Conservation (phyloP, 2,113 vertebrate genomes). For the Apteryx mantelli region DNA sequence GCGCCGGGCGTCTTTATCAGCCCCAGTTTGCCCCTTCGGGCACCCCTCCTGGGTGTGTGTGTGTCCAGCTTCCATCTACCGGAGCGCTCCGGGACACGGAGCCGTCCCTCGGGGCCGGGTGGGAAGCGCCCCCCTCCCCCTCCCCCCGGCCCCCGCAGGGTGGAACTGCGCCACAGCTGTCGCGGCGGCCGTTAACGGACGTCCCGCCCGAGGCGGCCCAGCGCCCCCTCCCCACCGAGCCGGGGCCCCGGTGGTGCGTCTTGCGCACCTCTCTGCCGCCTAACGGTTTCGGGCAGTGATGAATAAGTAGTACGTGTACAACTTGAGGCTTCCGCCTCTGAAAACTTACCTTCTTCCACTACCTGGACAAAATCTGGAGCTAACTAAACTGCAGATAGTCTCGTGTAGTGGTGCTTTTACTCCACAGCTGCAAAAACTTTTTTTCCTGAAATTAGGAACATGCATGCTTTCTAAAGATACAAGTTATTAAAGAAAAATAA, state of each 20-base stretch:
- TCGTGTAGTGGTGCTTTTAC: rapidly evolving
- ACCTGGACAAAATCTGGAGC: neutral
- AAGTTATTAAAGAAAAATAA: neutral
- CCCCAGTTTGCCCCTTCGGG: no score
- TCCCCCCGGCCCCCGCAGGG: neutral
- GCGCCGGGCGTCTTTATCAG: neutral
- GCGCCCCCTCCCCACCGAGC: no score
- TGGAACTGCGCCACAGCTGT: neutral
- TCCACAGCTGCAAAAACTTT: neutral
- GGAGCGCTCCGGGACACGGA: neutral
- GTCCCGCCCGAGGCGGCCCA: neutral
- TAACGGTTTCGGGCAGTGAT: no score
- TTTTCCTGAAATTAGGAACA: neutral
- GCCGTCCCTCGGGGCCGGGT: neutral
- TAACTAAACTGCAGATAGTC: rapidly evolving
- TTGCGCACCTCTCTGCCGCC: no score
- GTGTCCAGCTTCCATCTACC: no score
- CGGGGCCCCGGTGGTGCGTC: no score
- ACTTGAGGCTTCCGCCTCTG: no score
- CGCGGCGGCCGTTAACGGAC: neutral
- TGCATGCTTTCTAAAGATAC: neutral
- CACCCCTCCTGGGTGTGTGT: neutral
- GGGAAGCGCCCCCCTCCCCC: neutral
- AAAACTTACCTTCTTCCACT: no score
- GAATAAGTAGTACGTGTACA: no score